Evolutionary conservation across 1,140 invertebrate genomes (phyloP).

Genomic region (Oryctes rhinoceros): DNA sequence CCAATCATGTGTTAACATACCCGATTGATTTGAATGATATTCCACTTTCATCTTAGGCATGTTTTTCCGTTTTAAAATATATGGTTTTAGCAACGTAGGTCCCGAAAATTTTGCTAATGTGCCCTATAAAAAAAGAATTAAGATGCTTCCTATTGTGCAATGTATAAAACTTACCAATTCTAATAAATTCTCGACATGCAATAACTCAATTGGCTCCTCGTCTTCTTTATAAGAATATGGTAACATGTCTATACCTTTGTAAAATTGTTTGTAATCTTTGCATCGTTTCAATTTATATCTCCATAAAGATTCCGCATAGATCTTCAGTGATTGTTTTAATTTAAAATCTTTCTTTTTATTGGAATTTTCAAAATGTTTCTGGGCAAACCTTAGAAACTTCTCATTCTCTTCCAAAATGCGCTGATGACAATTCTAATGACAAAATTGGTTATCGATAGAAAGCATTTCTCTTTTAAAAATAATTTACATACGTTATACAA

Average conservation of each 20-base stretch:
- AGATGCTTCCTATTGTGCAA: conserved; percentile 6
- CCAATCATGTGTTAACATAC: conserved; percentile 34
- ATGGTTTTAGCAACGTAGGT: conserved; percentile 47
- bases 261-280: conserved; percentile 49
- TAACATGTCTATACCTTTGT: conserved; percentile 46
- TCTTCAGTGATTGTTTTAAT: conserved; percentile 41
- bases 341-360: conserved; percentile 35
- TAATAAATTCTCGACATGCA: conserved; percentile 47
- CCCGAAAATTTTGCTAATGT: conserved; percentile 48
- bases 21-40: conserved; percentile 48
- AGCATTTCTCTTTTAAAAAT: too few species aligned
- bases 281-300: conserved; percentile 46
- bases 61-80: conserved; percentile 38
- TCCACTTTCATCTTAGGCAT: conserved; percentile 37
- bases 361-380: conserved; percentile 44
- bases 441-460: conserved; percentile 38
- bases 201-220: conserved; percentile 48
- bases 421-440: conserved; percentile 48
- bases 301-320: conserved; percentile 45
- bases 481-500: conserved; percentile 45
- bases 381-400: conserved; percentile 47
- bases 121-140: conserved; percentile 47
- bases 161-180: conserved; percentile 49
- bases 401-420: conserved; percentile 51
- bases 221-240: conserved; percentile 48